Base-by-base conservation (phyloP, 2,113 vertebrate species). In the Hiodon tergisus region DNA sequence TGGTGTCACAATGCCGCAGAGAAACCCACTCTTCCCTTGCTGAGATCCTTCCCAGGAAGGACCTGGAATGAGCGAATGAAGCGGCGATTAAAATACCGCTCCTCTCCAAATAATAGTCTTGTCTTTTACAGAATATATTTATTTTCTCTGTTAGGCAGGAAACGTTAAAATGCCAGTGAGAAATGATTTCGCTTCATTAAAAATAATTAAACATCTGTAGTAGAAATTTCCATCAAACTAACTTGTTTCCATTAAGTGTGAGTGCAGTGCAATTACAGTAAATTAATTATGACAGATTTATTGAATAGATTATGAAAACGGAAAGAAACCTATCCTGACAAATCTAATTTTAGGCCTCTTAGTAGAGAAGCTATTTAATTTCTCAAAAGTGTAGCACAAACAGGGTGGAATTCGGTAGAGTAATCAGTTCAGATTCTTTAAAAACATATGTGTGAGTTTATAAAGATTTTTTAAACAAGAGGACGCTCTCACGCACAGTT, bases 181-280 rank as follows among this genome's bases (percentile, higher is more conserved):
- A 55, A 57, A 58, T 70, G 5, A 71, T 71, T 60, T 59, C 57
- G 50, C 10, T 60, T 48, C 46, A 50, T 71, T 71, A 59, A 60
- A 73, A 62, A 31, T 17, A 73, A 10, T 66, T 66, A 71, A 16
- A 60, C 58, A 66, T 65, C 70, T 65, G 48, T 70, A 61, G 71
- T 14, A 70, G 67, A 65, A 62, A 31, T n/a, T 67, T 9, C 61
- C 51, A 47, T 69, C 51, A 65, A 63, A 73, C 60, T 8, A 11
- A 46, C 72, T 62, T n/a, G 51, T 65, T 73, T 53, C 72, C 16
- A 17, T 46, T 3, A 63, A 65, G 8, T 54, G 59, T n/a, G 8
- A 54, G 10, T 53, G 4, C 50, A 65, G 60, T 14, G 60, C 13
- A 66, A 73, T 65, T 71, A 62, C 10, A 14, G 51, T 8, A 65